A percentile compares a stretch with the other conserved stretches of the same genome.
phyloP scores from a whole-genome alignment of 2,797 vertebrate genomes.

The Podargus strigoides region DNA sequence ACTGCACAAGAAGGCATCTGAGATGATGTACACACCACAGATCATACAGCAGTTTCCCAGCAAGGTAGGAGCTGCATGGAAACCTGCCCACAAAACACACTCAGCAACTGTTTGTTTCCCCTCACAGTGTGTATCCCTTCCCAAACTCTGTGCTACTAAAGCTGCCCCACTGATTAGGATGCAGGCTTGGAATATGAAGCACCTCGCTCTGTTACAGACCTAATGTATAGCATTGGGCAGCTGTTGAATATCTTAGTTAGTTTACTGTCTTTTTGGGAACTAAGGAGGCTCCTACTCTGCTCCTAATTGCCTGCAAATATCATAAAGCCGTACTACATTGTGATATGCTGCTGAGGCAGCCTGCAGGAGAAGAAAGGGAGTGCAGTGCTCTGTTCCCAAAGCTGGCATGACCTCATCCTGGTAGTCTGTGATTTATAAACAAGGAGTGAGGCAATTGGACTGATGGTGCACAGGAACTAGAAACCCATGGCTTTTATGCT shows the following conservation, averaged over 20 bases:
- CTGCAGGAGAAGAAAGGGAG: not conserved
- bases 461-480: not conserved
- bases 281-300: not conserved
- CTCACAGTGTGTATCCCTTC: not conserved
- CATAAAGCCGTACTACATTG: not conserved
- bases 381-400: not conserved
- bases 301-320: not conserved
- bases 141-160: not conserved
- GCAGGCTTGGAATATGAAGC: not conserved
- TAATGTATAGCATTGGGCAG: not conserved
- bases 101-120: not conserved
- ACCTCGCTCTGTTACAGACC: not conserved
- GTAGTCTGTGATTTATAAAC: not conserved
- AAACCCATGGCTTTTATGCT: not conserved
- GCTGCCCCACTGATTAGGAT: not conserved
- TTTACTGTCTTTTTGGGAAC: not conserved
- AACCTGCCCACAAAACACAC: not conserved
- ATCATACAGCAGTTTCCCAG: constrained; percentile 95
- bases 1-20: constrained; percentile 83
- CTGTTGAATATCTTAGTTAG: not conserved
- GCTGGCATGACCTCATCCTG: not conserved
- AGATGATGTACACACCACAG: constrained; percentile 83
- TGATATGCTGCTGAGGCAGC: not conserved
- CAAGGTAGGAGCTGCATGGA: constrained; percentile 77
- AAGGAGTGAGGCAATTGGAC: not conserved